phyloP scores from a whole-genome alignment of 2,113 vertebrate species.

The Seriola rivoliana region DNA sequence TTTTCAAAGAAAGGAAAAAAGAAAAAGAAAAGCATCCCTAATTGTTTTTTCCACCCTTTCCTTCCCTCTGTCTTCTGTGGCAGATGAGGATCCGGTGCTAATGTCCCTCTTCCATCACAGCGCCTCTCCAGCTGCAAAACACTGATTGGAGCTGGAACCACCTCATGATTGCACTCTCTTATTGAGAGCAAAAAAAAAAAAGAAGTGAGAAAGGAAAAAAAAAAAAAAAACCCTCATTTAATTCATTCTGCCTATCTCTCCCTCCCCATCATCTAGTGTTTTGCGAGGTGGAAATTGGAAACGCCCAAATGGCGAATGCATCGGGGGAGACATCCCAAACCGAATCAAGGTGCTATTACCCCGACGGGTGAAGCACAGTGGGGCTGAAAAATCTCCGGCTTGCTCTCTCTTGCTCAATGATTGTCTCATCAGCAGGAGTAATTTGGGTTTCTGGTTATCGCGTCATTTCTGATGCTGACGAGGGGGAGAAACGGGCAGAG shows the following conservation, averaged over 20 bases:
- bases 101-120: slow-evolving; percentile 78
- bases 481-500: slow-evolving; percentile 64
- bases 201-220: slow-evolving; percentile 1
- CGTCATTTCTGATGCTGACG: slow-evolving; percentile 79
- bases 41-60: slow-evolving; percentile 54
- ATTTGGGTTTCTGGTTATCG: slow-evolving; percentile 82
- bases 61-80: slow-evolving; percentile 55
- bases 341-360: slow-evolving; percentile 66
- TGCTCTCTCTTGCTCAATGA: slow-evolving; percentile 71
- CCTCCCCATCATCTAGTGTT: slow-evolving; percentile 69
- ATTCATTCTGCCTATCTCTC: slow-evolving; percentile 71
- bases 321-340: slow-evolving; percentile 54
- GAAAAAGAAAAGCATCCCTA: slow-evolving; percentile 36
- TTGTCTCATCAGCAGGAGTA: slow-evolving; percentile 82
- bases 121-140: slow-evolving; percentile 70
- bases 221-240: slow-evolving; percentile 52
- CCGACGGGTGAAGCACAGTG: slow-evolving; percentile 53
- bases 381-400: slow-evolving; percentile 71
- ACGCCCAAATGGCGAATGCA: slow-evolving; percentile 56
- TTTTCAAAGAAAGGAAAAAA: slow-evolving; percentile 2
- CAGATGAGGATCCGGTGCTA: slow-evolving; percentile 68
- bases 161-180: slow-evolving; percentile 70
- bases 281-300: slow-evolving; percentile 78
- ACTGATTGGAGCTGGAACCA: slow-evolving; percentile 73
- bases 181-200: slow-evolving; percentile 41